Evolutionary conservation across 1,140 invertebrate genomes (phyloP).

Genomic region (Lasaia peninsularis): DNA sequence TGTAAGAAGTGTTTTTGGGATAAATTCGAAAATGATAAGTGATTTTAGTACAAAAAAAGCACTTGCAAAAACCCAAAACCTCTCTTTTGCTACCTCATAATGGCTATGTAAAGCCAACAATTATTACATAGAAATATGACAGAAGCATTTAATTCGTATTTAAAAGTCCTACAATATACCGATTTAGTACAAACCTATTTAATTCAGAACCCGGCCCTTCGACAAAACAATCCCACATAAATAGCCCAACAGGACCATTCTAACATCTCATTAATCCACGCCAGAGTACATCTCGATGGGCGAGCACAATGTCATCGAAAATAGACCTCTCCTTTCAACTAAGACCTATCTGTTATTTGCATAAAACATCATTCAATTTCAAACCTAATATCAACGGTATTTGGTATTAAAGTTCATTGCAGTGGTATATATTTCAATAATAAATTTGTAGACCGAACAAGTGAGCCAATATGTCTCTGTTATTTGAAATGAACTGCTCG

Average conservation of each 20-base stretch:
- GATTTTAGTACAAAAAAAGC: too few species aligned
- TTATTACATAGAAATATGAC: too few species aligned
- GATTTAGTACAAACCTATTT: not conserved
- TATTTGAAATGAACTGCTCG: conserved; percentile 12
- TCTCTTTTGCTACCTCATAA: too few species aligned
- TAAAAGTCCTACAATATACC: not conserved
- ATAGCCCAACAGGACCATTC: conserved; percentile 10
- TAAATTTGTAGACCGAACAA: conserved; percentile 4
- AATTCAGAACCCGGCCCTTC: not conserved
- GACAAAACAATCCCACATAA: conserved; percentile 6
- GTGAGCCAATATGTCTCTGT: conserved; percentile 11
- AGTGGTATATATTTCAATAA: not conserved
- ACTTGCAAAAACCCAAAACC: too few species aligned
- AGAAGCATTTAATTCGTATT: too few species aligned
- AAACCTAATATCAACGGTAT: not conserved
- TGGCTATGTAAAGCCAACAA: too few species aligned
- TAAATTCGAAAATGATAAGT: too few species aligned
- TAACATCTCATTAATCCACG: conserved; percentile 16
- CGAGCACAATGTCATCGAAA: conserved; percentile 16
- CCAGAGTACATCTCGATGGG: conserved; percentile 15
- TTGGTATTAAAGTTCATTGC: not conserved
- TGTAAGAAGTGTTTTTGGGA: too few species aligned
- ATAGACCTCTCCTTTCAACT: conserved; percentile 13
- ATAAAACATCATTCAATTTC: not conserved
- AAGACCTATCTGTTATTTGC: conserved; percentile 3